Percentiles rank a stretch among this genome's conserved stretches.
Conservation (phyloP, 2,888 invertebrate genomes). For the Anthoptus insignis region DNA sequence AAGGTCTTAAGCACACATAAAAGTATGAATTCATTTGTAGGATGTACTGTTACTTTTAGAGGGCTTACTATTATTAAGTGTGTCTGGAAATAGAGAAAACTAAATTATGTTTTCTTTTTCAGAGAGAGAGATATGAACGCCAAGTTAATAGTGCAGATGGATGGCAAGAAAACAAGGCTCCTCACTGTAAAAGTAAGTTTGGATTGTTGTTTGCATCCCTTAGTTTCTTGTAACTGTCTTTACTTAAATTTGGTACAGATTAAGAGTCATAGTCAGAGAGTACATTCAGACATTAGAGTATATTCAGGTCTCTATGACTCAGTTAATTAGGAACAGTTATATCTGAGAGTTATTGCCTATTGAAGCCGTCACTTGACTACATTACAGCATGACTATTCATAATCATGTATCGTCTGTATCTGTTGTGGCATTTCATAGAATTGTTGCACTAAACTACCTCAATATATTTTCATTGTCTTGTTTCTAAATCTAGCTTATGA, state of each 20-base stretch:
- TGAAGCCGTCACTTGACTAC: not conserved
- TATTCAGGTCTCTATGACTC: too few species aligned
- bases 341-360: slow-evolving; percentile 4
- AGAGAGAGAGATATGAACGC: slow-evolving; percentile 96
- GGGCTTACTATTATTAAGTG: too few species aligned
- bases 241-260: not conserved
- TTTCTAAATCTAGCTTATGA: too few species aligned
- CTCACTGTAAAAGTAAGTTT: slow-evolving; percentile 90
- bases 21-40: too few species aligned
- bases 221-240: too few species aligned
- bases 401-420: not conserved
- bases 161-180: slow-evolving; percentile 93
- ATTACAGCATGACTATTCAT: not conserved
- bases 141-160: slow-evolving; percentile 95
- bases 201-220: too few species aligned
- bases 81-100: too few species aligned
- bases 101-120: slow-evolving; percentile 67
- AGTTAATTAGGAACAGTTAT: slow-evolving; percentile 5
- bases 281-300: too few species aligned
- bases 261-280: too few species aligned
- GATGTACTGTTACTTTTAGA: too few species aligned
- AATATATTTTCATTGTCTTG: not conserved
- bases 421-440: not conserved
- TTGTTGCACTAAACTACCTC: not conserved
- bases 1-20: too few species aligned